Percentiles rank a stretch among this genome's conserved stretches.
These are phyloP conservation scores for Drosophila affinis DNA, from an alignment of 2,888 invertebrate species.

Conservation along the genomic window DNA sequence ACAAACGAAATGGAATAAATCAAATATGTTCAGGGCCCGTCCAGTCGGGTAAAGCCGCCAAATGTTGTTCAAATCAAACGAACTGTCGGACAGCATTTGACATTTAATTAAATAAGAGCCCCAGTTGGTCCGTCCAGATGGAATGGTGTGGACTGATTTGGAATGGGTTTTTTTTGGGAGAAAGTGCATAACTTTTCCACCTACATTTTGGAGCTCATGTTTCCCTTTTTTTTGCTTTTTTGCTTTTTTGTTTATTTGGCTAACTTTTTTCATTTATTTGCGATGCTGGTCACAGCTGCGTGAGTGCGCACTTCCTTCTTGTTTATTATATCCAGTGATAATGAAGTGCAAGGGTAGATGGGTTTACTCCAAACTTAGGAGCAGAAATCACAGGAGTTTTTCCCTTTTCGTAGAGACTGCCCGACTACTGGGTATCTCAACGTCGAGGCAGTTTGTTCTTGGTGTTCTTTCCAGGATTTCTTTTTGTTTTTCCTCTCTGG, in stretches of 20 bases:
- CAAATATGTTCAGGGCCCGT: constrained; percentile 30
- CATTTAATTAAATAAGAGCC: constrained; percentile 75
- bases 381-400: no score
- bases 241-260: constrained; percentile 56
- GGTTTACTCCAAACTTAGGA: background rate
- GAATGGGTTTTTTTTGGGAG: background rate
- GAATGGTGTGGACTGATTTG: background rate
- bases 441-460: background rate
- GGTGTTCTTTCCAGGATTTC: background rate
- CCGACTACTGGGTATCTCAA: background rate
- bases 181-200: constrained; percentile 54
- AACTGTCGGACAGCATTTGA: constrained; percentile 60
- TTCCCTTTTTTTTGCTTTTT: constrained; percentile 19
- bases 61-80: constrained; percentile 52
- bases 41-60: constrained; percentile 38
- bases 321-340: constrained; percentile 41
- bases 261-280: constrained; percentile 75
- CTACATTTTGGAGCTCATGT: constrained; percentile 40
- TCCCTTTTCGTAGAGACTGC: background rate
- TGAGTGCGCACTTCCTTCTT: constrained; percentile 69
- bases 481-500: constrained; percentile 54
- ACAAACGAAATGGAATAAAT: constrained; percentile 44
- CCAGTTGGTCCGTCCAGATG: constrained; percentile 24
- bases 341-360: background rate
- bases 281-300: constrained; percentile 75